Base-by-base conservation (phyloP, 2,113 vertebrate species). In the Crocuta crocuta region DNA sequence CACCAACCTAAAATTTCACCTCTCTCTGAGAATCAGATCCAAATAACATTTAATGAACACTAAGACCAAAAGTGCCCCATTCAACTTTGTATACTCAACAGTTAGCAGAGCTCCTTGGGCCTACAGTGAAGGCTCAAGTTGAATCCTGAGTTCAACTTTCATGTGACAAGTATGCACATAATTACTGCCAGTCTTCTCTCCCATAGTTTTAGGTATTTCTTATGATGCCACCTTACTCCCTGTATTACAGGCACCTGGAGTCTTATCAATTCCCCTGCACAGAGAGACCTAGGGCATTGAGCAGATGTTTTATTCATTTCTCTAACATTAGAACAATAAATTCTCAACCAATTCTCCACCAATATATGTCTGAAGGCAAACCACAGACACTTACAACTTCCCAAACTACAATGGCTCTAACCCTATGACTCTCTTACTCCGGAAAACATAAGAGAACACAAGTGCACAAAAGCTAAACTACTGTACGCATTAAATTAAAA, bases 281-380 rank as follows among this genome's bases (percentile, higher is more conserved):
- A 92, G 33, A 78, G 81, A 70, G 39, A 92, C 23, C 68, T 58
- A 76, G 10, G 58, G 68, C 13, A 82, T 1, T 48, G 45, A 50
- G 23, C 81, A 82, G 35, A 66, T 68, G 58, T 89, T 33, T 70
- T 39, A 92, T 63, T 82, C 50, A 94, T 88, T 39, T 94, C 33
- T 92, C 48, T 70, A 95, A 82, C 15, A 31, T 21, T 28, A 70
- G 11, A 70, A 89, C n/a, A 83, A 89, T 45, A 11, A 96, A 92
- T 89, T 97, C 26, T 71, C 50, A 97, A 84, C 50, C 63, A 90
- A 43, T 71, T 63, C 88, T 84, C 70, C n/a, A 89, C 70, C n/a
- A 28, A 39, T 19, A 74, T 5, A 61, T 17, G 26, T 28, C 61
- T 58, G 23, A 81, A 33, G 58, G 70, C 68, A 81, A 19, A 68